Conservation (phyloP, 2,888 invertebrate species). For the Elegia similella region DNA sequence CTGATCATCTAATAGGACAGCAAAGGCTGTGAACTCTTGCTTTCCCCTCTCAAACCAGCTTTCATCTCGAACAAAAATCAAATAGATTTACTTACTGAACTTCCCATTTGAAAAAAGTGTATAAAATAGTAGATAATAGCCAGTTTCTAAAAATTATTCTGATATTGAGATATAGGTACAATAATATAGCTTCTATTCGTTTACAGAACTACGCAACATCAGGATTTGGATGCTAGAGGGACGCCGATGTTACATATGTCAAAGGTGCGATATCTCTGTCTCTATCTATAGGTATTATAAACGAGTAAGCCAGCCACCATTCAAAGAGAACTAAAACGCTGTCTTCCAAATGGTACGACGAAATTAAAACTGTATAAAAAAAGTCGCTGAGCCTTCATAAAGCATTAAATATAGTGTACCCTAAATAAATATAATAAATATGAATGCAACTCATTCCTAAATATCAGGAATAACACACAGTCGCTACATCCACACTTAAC, state of each 20-base stretch:
- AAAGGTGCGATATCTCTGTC: conserved; percentile 16
- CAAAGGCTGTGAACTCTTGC: conserved; percentile 42
- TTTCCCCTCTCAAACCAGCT: conserved; percentile 41
- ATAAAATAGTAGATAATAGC: conserved; percentile 44
- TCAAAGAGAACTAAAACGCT: conserved; percentile 68
- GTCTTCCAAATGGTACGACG: conserved; percentile 55
- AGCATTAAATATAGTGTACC: conserved; percentile 69
- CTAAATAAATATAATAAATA: conserved; percentile 78
- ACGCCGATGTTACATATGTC: conserved; percentile 10
- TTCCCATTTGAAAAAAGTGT: conserved; percentile 36
- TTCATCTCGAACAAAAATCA: conserved; percentile 41
- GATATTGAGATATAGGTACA: conserved; percentile 32
- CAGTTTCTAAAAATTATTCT: conserved; percentile 45
- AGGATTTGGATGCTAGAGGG: conserved; percentile 3
- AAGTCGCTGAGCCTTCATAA: conserved; percentile 77
- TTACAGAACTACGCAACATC: conserved; percentile 1
- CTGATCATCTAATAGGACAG: conserved; percentile 22
- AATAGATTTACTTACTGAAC: conserved; percentile 50
- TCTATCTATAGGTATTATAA: conserved; percentile 21
- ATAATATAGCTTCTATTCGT: conserved; percentile 54
- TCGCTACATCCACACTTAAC: conserved; percentile 78
- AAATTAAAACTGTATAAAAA: conserved; percentile 52
- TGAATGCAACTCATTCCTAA: conserved; percentile 81
- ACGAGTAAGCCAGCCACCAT: conserved; percentile 41
- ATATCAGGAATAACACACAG: conserved; percentile 81